Evolutionary conservation across 2,113 vertebrate species (phyloP), one percentile per base, ranked within the genome.

Genomic region (Neolamprologus kungweensis): DNA sequence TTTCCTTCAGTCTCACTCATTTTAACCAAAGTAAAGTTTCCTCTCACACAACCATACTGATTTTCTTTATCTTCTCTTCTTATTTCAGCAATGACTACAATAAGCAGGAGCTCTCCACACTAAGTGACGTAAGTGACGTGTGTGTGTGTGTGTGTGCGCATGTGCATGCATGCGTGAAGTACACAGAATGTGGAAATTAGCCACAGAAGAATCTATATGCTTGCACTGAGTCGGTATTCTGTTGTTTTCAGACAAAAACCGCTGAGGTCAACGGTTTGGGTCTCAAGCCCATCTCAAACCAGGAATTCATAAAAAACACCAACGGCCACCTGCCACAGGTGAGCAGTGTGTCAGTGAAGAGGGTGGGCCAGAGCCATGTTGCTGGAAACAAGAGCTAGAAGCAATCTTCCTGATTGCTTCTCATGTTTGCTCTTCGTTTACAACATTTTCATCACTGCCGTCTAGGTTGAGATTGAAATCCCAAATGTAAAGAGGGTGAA

Each of bases 281-380:
- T 45, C 58, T 95, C 4, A 90, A 91, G 86, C 86, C 95, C 85
- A 96, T 87, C 54, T 78, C 96, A 2, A 88, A 93, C 45, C 95
- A 91, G 90, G 90, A 90, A 0, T 86, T 89, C 87, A 95, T 88
- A 60, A 93, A 92, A 54, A 95, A 95, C 7, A 95, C 86, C 85
- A 98, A 97, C 28, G 97, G 97, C 82, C 96, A 95, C 42, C 86
- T 97, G 5, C 91, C 97, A 5, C 97, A 98, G 97, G 98, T 99
- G 92, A 95, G 84, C 14, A 40, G 19, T 57, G 31, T 35, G 19
- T 33, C 37, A 45, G 4, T 16, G n/a, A 26, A 75, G 28, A 1
- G 73, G 2, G 21, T 21, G 31, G 1, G 33, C 60, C 33, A 12
- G 4, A 68, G 23, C 7, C 9, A 28, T 12, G 21, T 73, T 45